Evolutionary conservation across 1,140 invertebrate genomes (phyloP).

Genomic region (Drosophila takahashii): DNA sequence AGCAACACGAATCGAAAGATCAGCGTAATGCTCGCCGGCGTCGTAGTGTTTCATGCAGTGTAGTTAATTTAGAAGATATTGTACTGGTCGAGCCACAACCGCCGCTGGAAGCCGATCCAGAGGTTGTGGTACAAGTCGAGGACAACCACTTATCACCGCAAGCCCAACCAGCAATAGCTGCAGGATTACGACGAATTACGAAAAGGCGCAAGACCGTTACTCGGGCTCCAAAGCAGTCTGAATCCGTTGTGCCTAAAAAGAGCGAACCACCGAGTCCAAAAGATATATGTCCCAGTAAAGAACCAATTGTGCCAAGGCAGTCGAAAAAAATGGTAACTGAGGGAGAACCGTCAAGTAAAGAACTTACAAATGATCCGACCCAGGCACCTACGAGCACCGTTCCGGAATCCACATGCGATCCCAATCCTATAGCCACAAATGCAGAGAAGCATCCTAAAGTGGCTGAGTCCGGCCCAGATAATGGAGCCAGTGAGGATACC

Average conservation of each 20-base stretch:
- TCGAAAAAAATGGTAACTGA: background rate
- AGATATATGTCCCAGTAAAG: background rate
- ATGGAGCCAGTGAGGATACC: slow-evolving; percentile 1
- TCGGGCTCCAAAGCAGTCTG: slow-evolving; percentile 29
- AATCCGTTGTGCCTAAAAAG: background rate
- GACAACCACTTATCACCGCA: slow-evolving; percentile 20
- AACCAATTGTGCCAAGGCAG: slow-evolving; percentile 1
- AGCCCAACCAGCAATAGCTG: slow-evolving; percentile 5
- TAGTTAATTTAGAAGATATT: slow-evolving; percentile 70
- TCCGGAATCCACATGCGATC: slow-evolving; percentile 23
- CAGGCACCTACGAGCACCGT: slow-evolving; percentile 69
- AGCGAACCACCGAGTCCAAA: slow-evolving; percentile 1
- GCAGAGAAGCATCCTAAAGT: slow-evolving; percentile 2
- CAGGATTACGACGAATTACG: slow-evolving; percentile 60
- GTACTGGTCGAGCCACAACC: slow-evolving; percentile 73
- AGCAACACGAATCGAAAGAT: slow-evolving; percentile 51
- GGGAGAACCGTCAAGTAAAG: background rate
- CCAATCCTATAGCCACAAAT: background rate
- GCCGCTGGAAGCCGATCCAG: slow-evolving; percentile 11
- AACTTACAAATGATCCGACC: slow-evolving; percentile 13
- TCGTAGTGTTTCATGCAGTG: slow-evolving; percentile 41
- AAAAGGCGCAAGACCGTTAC: slow-evolving; percentile 68
- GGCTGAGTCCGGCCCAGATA: background rate
- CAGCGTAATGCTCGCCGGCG: slow-evolving; percentile 28
- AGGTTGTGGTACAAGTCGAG: background rate